Conservation (phyloP, 2,888 invertebrate genomes). For the Andricus curvator region DNA sequence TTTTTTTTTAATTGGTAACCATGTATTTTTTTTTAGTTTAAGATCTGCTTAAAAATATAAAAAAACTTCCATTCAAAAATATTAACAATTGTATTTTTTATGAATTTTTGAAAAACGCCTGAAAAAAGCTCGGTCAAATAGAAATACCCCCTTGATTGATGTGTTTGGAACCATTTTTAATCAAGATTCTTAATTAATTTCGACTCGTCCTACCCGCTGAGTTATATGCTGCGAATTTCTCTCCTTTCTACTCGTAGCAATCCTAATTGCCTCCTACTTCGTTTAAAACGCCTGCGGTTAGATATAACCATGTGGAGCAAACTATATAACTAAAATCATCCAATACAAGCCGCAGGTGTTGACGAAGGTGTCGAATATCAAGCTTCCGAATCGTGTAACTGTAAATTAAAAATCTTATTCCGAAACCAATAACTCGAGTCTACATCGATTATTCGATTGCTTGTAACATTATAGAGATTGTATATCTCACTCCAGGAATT, state of each 20-base stretch:
- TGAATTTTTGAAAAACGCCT: too few species aligned
- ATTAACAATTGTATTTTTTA: too few species aligned
- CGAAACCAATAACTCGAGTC: not conserved
- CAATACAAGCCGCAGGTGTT: not conserved
- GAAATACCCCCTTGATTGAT: too few species aligned
- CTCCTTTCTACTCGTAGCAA: not conserved
- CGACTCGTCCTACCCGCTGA: conserved; percentile 29
- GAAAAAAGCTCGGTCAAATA: too few species aligned
- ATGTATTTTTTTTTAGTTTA: too few species aligned
- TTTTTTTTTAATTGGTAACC: too few species aligned
- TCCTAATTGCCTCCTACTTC: conserved; percentile 4
- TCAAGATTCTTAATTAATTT: conserved; percentile 41
- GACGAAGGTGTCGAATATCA: not conserved
- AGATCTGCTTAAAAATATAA: too few species aligned
- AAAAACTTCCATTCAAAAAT: too few species aligned
- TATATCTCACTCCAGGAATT: not conserved
- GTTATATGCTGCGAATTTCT: conserved; percentile 25
- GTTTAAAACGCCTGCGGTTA: not conserved
- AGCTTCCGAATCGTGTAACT: not conserved
- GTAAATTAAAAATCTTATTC: not conserved
- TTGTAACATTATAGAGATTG: not conserved
- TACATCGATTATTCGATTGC: not conserved
- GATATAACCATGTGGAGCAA: not conserved
- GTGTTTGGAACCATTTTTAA: conserved; percentile 25
- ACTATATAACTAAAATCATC: not conserved